Conservation (phyloP, 2,113 vertebrate species). For the Ascaphus truei region DNA sequence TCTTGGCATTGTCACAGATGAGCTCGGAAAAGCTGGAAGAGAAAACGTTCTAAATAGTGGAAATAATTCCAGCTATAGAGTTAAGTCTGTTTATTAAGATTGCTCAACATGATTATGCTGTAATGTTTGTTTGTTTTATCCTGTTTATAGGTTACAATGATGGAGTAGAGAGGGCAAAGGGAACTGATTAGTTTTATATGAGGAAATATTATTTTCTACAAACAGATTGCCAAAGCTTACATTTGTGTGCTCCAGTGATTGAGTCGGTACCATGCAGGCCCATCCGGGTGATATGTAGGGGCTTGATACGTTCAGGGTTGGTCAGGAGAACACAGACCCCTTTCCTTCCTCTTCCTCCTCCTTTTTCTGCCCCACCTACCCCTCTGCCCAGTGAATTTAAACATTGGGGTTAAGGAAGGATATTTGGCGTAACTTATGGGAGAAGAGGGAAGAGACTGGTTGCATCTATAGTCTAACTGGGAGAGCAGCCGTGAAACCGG, state of each 20-base stretch:
- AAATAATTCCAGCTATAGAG: constrained; percentile 76
- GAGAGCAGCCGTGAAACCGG: constrained; percentile 47
- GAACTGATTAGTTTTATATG: constrained; percentile 58
- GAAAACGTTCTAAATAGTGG: constrained; percentile 77
- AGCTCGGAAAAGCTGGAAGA: constrained; percentile 69
- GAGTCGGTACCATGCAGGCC: constrained; percentile 49
- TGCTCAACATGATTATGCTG: constrained; percentile 55
- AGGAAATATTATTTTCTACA: constrained; percentile 54
- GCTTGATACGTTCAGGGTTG: constrained; percentile 45
- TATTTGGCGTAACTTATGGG: constrained; percentile 15
- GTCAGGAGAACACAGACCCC: constrained; percentile 37
- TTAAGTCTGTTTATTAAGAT: constrained; percentile 74
- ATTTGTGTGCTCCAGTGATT: constrained; percentile 68
- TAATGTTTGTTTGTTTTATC: constrained; percentile 65
- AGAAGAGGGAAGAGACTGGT: constrained; percentile 36
- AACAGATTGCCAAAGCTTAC: constrained; percentile 93
- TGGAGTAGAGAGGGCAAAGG: constrained; percentile 42
- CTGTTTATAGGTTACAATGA: constrained; percentile 64
- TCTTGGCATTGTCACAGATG: constrained; percentile 74
- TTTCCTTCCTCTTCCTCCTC: constrained; percentile 34
- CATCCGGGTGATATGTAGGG: constrained; percentile 44
- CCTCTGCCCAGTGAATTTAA: constrained; percentile 5
- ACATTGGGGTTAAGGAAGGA: background rate
- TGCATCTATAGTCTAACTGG: constrained; percentile 46
- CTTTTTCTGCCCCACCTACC: background rate